Base-by-base conservation (phyloP, 1,140 invertebrate species). In the Calephelis nemesis region DNA sequence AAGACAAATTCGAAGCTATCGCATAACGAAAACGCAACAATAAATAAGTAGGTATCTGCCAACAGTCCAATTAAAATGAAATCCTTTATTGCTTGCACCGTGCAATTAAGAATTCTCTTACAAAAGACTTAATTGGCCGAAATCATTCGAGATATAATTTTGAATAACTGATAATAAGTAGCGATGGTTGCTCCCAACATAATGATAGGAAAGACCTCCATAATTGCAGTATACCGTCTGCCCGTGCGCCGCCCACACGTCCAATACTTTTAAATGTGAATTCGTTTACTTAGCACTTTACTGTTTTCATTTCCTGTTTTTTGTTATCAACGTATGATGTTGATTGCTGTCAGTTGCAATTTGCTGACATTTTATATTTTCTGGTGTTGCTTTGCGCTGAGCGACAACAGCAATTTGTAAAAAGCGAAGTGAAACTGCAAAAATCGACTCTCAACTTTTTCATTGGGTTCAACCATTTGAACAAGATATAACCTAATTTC, bases 111-210 rank as follows among this genome's bases (percentile, higher is more conserved):
- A 54, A 30, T 54, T 52, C 15, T 54, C 50, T 54, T 54, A 54
- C 50, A 54, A 54, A 54, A 54, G 50, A 54, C 50, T 54, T 54
- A 54, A 54, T 54, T 54, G 50, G 50, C 13, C 50, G 13, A 13
- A 54, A 54, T 54, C 15, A 54, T 54, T 54, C 13, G 19, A 54
- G 50, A 19, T 58, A 58, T 58, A 58, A 58, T 58, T 58, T 58
- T 58, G 52, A 30, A 58, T 58, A 58, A 58, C 52, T 58, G 52
- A 58, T 58, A 58, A 58, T 58, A 58, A 58, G 52, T 58, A 58
- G 30, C 52, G 52, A 58, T 30, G 30, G 15, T 58, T 58, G 52
- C 52, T 58, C 52, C 52, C 52, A 15, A 58, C 52, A 58, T 58
- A 58, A 58, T 58, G 52, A 58, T 58, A 58, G 52, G 52, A 15